These are phyloP conservation scores for Rotaria magnacalcarata DNA, from an alignment of 2,888 invertebrate species.

Conservation along the genomic window DNA sequence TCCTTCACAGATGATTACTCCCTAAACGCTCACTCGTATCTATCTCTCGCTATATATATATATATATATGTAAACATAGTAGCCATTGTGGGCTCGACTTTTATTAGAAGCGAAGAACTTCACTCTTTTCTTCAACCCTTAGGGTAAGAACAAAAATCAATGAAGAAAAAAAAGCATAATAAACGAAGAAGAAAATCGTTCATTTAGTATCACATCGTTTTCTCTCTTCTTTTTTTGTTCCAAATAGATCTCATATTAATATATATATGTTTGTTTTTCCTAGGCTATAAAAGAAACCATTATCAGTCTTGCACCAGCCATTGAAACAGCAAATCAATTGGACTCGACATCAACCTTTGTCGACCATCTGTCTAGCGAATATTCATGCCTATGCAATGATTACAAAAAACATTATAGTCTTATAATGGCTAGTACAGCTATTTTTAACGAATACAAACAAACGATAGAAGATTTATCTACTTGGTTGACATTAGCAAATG, in stretches of 20 bases:
- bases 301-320: neutral
- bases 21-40: neutral
- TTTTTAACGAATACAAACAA: neutral
- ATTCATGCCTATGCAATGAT: neutral
- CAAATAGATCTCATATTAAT: neutral
- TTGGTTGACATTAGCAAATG: slow-evolving; percentile 13
- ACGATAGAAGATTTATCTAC: neutral
- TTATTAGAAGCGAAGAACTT: neutral
- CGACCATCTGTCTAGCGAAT: neutral
- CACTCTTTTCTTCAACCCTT: neutral
- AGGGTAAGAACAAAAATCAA: neutral
- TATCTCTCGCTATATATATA: neutral
- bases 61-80: neutral
- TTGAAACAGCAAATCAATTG: neutral
- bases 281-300: slow-evolving; percentile 12
- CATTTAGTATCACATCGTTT: neutral
- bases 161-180: neutral
- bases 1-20: neutral
- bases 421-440: neutral
- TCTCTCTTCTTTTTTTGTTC: neutral
- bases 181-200: neutral
- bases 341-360: neutral
- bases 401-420: slow-evolving; percentile 1
- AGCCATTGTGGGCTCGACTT: neutral
- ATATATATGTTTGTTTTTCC: neutral